A percentile compares a stretch with the other conserved stretches of the same genome.
Evolutionary conservation across 2,888 invertebrate genomes (phyloP).

Genomic region (Melolontha melolontha): DNA sequence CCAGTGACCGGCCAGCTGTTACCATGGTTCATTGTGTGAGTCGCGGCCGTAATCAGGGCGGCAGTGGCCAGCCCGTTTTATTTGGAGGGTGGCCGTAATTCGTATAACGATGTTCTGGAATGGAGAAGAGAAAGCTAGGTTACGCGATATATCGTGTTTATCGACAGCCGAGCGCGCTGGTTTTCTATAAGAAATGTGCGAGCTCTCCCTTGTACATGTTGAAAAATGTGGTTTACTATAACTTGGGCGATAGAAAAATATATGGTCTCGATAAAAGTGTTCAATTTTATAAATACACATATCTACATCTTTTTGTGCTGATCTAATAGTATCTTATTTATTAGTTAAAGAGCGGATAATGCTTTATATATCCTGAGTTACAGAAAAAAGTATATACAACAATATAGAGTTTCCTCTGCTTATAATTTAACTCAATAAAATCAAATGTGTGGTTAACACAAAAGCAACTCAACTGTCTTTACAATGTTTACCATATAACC

Average conservation of each 20-base stretch:
- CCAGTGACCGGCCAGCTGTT: conserved; percentile 22
- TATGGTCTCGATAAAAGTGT: neutral
- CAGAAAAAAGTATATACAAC: too few species aligned
- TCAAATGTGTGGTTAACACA: too few species aligned
- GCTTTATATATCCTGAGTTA: too few species aligned
- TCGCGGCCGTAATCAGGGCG: conserved; percentile 18
- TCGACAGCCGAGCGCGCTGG: conserved; percentile 8
- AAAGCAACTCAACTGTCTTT: too few species aligned
- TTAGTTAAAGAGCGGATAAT: too few species aligned
- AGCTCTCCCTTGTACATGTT: conserved; percentile 8
- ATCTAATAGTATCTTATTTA: too few species aligned
- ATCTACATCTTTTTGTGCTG: too few species aligned
- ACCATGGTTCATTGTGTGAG: conserved; percentile 21
- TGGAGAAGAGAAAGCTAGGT: neutral
- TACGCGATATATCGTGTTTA: conserved; percentile 18
- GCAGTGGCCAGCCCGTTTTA: conserved; percentile 17
- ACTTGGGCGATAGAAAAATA: conserved; percentile 3
- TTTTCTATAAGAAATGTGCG: conserved; percentile 14
- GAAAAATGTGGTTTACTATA: conserved; percentile 14
- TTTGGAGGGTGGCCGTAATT: conserved; percentile 23
- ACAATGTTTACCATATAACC: too few species aligned
- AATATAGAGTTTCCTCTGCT: too few species aligned
- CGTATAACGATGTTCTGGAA: conserved; percentile 14
- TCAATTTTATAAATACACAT: neutral
- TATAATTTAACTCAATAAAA: too few species aligned